phyloP scores from a whole-genome alignment of 35 echinoderm and acorn worm species.

The Hemicentrotus pulcherrimus region DNA sequence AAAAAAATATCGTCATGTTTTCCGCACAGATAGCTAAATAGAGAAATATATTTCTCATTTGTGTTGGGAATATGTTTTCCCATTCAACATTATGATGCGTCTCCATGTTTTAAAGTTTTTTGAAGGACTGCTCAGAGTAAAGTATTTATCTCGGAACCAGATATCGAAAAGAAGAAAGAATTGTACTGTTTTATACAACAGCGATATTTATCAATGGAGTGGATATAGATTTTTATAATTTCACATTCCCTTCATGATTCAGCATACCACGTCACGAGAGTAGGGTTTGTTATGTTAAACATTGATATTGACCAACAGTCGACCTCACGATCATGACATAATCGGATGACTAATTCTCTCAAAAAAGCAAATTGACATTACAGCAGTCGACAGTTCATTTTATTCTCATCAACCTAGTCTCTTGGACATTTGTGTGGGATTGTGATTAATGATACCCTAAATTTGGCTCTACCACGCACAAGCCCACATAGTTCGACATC shows the following conservation, averaged over 20 bases:
- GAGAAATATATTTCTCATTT: not conserved
- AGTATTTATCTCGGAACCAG: too few relatives aligned
- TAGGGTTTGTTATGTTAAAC: too few relatives aligned
- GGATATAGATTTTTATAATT: too few relatives aligned
- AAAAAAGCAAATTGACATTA: not conserved
- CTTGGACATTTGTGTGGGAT: slow-evolving; percentile 8
- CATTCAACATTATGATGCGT: too few relatives aligned
- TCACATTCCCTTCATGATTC: too few relatives aligned
- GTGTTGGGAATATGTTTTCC: not conserved
- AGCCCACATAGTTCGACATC: not conserved
- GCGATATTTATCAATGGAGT: too few relatives aligned
- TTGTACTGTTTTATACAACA: too few relatives aligned
- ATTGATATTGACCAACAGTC: not conserved
- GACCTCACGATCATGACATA: not conserved
- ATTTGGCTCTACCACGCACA: not conserved
- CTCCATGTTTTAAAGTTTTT: too few relatives aligned
- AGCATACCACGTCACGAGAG: too few relatives aligned
- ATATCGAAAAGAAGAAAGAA: too few relatives aligned
- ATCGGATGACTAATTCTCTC: not conserved
- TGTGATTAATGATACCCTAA: not conserved
- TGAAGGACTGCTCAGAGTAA: too few relatives aligned
- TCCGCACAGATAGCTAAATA: not conserved
- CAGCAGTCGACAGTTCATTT: not conserved
- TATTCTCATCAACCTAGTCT: not conserved
- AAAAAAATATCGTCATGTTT: too few relatives aligned